Percentiles rank a stretch among this genome's conserved stretches.
Conservation (phyloP, 2,888 invertebrate genomes). For the Drosophila cognata region DNA sequence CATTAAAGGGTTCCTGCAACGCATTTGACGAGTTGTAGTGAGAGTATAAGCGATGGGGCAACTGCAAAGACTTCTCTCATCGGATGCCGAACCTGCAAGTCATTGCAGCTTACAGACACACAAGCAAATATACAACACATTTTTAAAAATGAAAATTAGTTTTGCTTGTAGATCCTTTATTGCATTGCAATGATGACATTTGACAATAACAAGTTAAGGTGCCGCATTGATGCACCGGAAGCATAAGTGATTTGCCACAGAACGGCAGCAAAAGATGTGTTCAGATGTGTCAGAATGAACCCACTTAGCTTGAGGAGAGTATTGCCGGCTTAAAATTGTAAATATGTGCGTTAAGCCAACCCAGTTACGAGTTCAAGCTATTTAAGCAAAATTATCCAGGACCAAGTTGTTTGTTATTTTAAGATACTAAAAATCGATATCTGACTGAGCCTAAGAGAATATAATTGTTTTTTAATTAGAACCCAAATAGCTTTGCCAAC, state of each 20-base stretch:
- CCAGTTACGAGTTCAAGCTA: neutral
- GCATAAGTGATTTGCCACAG: neutral
- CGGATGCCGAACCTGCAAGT: constrained; percentile 60
- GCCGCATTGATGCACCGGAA: constrained; percentile 10
- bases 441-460: neutral
- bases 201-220: constrained; percentile 2
- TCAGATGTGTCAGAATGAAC: neutral
- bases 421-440: too few relatives aligned
- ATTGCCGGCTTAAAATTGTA: neutral
- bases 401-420: neutral
- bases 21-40: constrained; percentile 35
- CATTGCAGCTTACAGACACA: constrained; percentile 38
- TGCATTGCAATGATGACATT: constrained; percentile 31
- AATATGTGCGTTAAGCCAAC: neutral
- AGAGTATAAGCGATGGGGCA: constrained; percentile 12
- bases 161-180: constrained; percentile 32
- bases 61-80: constrained; percentile 24
- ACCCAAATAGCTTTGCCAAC: neutral
- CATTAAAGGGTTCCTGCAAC: constrained; percentile 34
- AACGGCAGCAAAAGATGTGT: neutral
- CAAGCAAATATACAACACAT: constrained; percentile 57
- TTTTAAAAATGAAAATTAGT: constrained; percentile 68
- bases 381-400: neutral
- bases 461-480: neutral
- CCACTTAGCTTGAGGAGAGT: neutral